A percentile compares a stretch with the other conserved stretches of the same genome.
These are phyloP conservation scores for Platygyra sinensis DNA, from an alignment of 64 coral and sea anemone species.

Conservation along the genomic window DNA sequence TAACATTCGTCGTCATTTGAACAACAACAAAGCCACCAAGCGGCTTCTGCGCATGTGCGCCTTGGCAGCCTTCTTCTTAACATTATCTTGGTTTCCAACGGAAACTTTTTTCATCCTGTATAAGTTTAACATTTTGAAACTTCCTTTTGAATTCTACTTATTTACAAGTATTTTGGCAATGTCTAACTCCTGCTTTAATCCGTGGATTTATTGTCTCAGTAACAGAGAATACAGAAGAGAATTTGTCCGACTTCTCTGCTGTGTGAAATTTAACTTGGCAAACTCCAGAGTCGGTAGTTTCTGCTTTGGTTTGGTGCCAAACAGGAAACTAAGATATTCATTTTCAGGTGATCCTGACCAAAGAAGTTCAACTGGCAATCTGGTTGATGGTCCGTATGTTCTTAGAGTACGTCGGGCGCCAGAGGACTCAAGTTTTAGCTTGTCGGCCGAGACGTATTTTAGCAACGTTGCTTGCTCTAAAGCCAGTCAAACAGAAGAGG, in stretches of 20 bases:
- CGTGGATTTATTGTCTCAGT: constrained; percentile 55
- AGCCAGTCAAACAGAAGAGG: neutral
- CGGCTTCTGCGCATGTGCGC: constrained; percentile 60
- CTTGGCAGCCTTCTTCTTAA: constrained; percentile 50
- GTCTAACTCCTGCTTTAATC: constrained; percentile 53
- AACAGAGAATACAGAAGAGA: constrained; percentile 55
- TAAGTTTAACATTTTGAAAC: constrained; percentile 25
- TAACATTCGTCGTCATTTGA: constrained; percentile 9
- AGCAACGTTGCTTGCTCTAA: neutral
- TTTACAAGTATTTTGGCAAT: constrained; percentile 45
- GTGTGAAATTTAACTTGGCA: neutral
- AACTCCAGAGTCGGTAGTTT: neutral
- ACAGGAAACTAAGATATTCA: neutral
- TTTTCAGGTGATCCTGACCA: neutral
- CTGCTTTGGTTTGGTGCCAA: neutral
- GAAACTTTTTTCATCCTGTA: constrained; percentile 48
- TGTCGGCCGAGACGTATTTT: neutral
- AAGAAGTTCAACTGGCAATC: neutral
- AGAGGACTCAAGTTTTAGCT: neutral
- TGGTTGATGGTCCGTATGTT: neutral
- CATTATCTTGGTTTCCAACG: constrained; percentile 52
- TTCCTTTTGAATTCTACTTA: constrained; percentile 34
- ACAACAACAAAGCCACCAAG: constrained; percentile 38
- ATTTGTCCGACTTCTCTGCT: constrained; percentile 40
- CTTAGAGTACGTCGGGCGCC: neutral